Base-by-base conservation (phyloP, 1,140 invertebrate genomes). In the Nilaparvata lugens region DNA sequence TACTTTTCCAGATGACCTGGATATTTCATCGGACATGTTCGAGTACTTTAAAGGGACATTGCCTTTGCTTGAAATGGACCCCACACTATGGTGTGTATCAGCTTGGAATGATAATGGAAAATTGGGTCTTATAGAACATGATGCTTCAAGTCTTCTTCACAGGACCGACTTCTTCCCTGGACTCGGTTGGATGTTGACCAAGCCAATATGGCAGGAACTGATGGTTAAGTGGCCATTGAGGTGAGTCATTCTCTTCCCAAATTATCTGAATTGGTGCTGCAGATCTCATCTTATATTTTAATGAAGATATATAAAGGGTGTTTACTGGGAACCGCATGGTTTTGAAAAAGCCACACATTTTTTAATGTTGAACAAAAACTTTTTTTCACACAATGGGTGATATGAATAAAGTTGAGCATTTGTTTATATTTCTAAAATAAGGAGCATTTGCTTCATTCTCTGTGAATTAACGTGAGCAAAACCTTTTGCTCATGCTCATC, bases 101-200 rank as follows among this genome's bases (percentile, higher is more conserved):
- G 88, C 95, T 0, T 99, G 97, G 96, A 99, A 99, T 74, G 97
- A 99, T 74, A 98, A 99, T 75, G 97, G 96, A 28, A 97, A 98
- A 78, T 76, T 81, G n/a, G 84, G 81, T 18, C 76, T 95, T 60
- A 87, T 97, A 53, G 86, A 93, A 69, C 75, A 83, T 40, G 76
- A 83, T 40, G 78, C 82, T 43, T 78, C 85, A 9, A 84, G 90
- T 57, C 73, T 91, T 52, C 76, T 97, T 3, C 93, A 97, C 71
- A 77, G 97, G 63, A 95, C 95, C 23, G 97, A 99, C 75, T 99
- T 99, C 76, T 99, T 99, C 73, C 95, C 97, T 38, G 97, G 97
- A 0, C 79, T 99, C 3, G 97, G 97, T 5, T 99, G 97, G 97
- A 93, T 98, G 89, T 75, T 98, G 40, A 87, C 87, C 1, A 79